Percentiles rank a stretch among this genome's conserved stretches.
Evolutionary conservation across 2,888 invertebrate species (phyloP).

Genomic region (Sarcophaga rosellei): DNA sequence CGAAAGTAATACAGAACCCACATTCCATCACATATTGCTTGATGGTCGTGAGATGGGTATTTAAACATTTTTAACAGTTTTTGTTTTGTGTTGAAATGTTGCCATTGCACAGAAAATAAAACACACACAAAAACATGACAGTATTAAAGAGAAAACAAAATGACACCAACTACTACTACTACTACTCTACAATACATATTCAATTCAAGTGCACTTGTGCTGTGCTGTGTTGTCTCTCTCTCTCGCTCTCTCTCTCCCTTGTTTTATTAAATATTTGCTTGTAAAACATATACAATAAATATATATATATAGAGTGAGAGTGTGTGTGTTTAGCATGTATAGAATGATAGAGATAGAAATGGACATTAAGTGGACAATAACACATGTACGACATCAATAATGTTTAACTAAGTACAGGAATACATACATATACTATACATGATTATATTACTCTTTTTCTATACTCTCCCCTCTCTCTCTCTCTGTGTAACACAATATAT

Average conservation of each 20-base stretch:
- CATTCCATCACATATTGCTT: background rate
- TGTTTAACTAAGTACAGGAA: slow-evolving; percentile 49
- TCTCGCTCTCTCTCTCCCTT: background rate
- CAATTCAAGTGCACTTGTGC: too few species aligned
- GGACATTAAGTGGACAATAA: slow-evolving; percentile 66
- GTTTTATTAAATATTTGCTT: background rate
- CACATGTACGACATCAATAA: slow-evolving; percentile 67
- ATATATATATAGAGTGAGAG: slow-evolving; percentile 9
- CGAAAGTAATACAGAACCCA: background rate
- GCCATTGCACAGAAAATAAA: background rate
- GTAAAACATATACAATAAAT: background rate
- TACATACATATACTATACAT: background rate
- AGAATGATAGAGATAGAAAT: background rate
- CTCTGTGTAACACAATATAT: background rate
- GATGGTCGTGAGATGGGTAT: background rate
- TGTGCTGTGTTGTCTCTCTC: background rate
- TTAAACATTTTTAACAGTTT: slow-evolving; percentile 46
- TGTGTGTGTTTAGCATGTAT: slow-evolving; percentile 23
- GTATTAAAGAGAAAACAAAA: slow-evolving; percentile 33
- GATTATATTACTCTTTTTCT: background rate
- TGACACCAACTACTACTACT: slow-evolving; percentile 38
- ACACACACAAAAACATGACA: background rate
- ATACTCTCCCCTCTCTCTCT: accelerated
- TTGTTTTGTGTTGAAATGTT: slow-evolving; percentile 39
- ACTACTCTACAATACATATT: background rate